Evolutionary conservation across 2,888 invertebrate species (phyloP), one percentile per base, ranked within the genome.

Genomic region (Dione vanillae): DNA sequence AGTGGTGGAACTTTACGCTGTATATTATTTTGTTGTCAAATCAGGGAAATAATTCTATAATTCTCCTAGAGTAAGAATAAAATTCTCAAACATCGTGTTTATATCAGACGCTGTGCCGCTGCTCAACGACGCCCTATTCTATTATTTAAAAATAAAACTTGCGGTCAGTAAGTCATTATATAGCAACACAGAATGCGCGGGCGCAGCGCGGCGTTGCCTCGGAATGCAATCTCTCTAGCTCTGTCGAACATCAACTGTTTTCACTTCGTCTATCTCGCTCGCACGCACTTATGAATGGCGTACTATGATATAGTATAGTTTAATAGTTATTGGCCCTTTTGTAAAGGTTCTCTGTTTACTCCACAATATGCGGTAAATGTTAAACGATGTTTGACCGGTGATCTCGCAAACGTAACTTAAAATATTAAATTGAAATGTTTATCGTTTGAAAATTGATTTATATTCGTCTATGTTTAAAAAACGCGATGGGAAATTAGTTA

Each of bases 161-260:
- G 54, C 49, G 59, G 67, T 70, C 56, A 45, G 54, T 52, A 69
- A 40, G 61, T 65, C 54, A 49, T 35, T 56, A 19, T 43, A 62
- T 71, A 65, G 75, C 78, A 82, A 82, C 72, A 80, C 75, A 68
- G 67, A 73, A 70, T 74, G 77, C 77, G 78, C 78, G 75, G 73
- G 78, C 79, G 79, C 79, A 73, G 67, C 75, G 77, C 75, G 76
- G 75, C 82, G 78, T 82, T 79, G 83, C 79, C 76, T 77, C 68
- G 91, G 92, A 91, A 92, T 92, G 91, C 92, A 91, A 91, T 91
- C 90, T 90, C 86, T 85, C 88, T 91, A 83, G 85, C 91, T 91
- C 91, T 89, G 88, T 91, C 91, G 81, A 82, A 79, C 88, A 85
- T 81, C 83, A 74, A 75, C 66, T 71, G 77, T 75, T 80, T 91